Conservation (phyloP, 2,888 invertebrate genomes). For the Oscheius sp. region DNA sequence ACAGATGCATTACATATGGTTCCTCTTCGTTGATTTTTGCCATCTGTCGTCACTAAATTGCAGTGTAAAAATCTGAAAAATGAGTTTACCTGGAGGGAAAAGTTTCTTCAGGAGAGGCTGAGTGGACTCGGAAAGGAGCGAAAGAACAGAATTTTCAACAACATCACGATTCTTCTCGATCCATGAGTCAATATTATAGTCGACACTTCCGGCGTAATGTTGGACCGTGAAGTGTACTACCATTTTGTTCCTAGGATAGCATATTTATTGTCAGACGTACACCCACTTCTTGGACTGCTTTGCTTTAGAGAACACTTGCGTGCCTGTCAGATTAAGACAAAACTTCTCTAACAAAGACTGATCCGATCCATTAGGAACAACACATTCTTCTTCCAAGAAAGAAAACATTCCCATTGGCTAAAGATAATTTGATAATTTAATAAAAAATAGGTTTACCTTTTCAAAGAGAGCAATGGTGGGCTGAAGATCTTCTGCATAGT, state of each 20-base stretch:
- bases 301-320: slow-evolving; percentile 60
- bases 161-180: slow-evolving; percentile 72
- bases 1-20: slow-evolving; percentile 51
- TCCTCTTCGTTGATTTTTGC: slow-evolving; percentile 37
- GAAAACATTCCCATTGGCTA: slow-evolving; percentile 67
- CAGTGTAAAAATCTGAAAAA: not conserved
- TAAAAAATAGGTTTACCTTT: slow-evolving; percentile 39
- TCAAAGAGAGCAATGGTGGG: slow-evolving; percentile 67
- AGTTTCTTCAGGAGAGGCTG: slow-evolving; percentile 56
- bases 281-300: slow-evolving; percentile 63
- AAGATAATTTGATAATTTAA: slow-evolving; percentile 7
- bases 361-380: slow-evolving; percentile 69
- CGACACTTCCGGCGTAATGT: slow-evolving; percentile 73
- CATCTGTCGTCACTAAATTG: slow-evolving; percentile 31
- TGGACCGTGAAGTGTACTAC: slow-evolving; percentile 64
- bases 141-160: slow-evolving; percentile 67
- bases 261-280: not conserved
- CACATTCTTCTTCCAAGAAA: slow-evolving; percentile 69
- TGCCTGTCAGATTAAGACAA: slow-evolving; percentile 41
- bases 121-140: slow-evolving; percentile 57
- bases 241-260: slow-evolving; percentile 24
- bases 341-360: slow-evolving; percentile 62
- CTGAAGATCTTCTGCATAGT: slow-evolving; percentile 76
- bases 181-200: slow-evolving; percentile 72
- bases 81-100: slow-evolving; percentile 51